These are phyloP conservation scores for Rotaria macrura DNA, from an alignment of 2,888 invertebrate species.

Conservation along the genomic window DNA sequence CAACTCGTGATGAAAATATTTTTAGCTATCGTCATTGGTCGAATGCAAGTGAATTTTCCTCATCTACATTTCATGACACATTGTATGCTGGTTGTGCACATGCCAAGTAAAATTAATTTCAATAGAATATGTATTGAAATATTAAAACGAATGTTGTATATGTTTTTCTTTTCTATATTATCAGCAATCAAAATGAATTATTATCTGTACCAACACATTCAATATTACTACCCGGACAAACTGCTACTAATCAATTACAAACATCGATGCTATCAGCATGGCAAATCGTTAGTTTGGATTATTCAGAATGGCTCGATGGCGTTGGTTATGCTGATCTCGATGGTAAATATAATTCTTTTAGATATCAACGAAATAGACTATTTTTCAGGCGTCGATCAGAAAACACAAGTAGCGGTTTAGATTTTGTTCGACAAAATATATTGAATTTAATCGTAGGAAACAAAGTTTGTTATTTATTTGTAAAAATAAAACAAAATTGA, in stretches of 20 bases:
- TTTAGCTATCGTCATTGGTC: constrained; percentile 18
- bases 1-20: constrained; percentile 16
- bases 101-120: neutral
- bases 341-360: neutral
- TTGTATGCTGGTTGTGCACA: constrained; percentile 15
- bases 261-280: neutral
- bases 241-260: neutral
- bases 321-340: neutral
- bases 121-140: neutral
- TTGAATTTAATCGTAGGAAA: no score
- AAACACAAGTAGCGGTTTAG: no score
- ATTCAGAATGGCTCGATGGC: constrained; percentile 6
- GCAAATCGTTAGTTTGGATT: constrained; percentile 20
- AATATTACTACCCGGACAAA: constrained; percentile 12
- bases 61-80: neutral
- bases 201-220: neutral
- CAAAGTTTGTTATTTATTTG: no score
- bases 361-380: no score
- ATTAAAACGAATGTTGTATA: no score
- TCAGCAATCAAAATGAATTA: constrained; percentile 18
- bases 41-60: constrained; percentile 1
- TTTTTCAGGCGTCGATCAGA: no score
- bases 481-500: no score
- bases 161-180: neutral
- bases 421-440: no score